Evolutionary conservation across 2,888 invertebrate genomes (phyloP).

Genomic region (Anoplius nigerrimus): DNA sequence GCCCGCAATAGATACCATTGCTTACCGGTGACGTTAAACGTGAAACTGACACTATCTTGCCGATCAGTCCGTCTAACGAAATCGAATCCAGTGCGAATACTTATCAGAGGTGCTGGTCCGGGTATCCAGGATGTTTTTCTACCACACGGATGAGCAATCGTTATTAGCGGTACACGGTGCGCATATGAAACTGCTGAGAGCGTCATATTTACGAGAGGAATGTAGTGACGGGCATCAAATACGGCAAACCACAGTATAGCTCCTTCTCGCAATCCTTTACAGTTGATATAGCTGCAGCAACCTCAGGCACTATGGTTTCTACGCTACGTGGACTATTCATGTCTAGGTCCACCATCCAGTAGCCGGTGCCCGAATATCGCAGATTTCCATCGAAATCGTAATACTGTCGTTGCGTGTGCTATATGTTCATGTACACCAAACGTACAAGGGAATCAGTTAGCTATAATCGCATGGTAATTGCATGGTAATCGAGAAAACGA

Average conservation of each 20-base stretch:
- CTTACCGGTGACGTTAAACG: conserved; percentile 77
- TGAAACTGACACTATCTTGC: conserved; percentile 73
- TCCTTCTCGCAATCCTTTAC: conserved; percentile 79
- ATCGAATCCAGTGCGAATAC: conserved; percentile 76
- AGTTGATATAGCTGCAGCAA: conserved; percentile 75
- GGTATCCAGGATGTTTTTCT: conserved; percentile 80
- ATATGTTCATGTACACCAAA: conserved; percentile 39
- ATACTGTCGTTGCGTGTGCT: conserved; percentile 82
- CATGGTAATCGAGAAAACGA: conserved; percentile 10
- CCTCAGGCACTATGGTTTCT: conserved; percentile 77
- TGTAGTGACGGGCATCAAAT: conserved; percentile 84
- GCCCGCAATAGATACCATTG: background rate
- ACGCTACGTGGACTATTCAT: conserved; percentile 82
- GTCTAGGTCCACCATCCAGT: conserved; percentile 87
- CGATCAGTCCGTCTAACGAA: conserved; percentile 73
- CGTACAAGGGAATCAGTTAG: too few species aligned
- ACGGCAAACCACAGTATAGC: conserved; percentile 88
- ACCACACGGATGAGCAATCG: conserved; percentile 17
- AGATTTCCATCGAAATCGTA: conserved; percentile 76
- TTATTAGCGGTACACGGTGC: background rate
- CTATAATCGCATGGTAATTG: background rate
- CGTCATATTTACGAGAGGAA: conserved; percentile 78
- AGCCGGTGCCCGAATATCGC: conserved; percentile 77
- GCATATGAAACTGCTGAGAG: background rate
- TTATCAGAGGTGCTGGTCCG: conserved; percentile 77